Base-by-base conservation (phyloP, 2,888 invertebrate genomes). In the Poecilus cupreus region DNA sequence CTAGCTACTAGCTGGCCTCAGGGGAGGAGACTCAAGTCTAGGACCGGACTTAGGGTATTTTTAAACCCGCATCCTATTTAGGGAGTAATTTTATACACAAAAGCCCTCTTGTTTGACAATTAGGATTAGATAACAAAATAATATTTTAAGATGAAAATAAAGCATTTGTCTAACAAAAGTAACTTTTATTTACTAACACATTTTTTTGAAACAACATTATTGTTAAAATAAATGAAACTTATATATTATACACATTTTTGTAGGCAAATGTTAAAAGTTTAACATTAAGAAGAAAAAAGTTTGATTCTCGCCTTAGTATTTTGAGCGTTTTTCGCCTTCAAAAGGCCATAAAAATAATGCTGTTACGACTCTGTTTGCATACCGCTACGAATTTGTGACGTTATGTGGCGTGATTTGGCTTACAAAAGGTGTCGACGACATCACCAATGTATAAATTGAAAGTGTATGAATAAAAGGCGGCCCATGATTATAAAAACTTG, bases 331-430 rank as follows among this genome's bases (percentile, higher is more conserved):
- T 11, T 43, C 3, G 10, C 43, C 1, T 11, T 3, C 43, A 43
- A n/a, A 1, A 43, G 13, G 39, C 3, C 2, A n/a, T 13, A n/a
- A 43, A 68, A 6, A 68, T 68, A 39, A 39, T 10, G 10, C 24
- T n/a, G 13, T 11, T 75, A n/a, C 75, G 13, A 24, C 20, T 16
- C 80, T 80, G 80, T 57, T 22, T 3, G 20, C 70, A 57, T 57
- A 72, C 70, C 32, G 54, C 80, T 72, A 80, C 49, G n/a, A 77
- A 77, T 60, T 77, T 60, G 72, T 80, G 80, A 80, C 80, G 80
- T 80, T 54, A 32, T 54, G 24, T 80, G 72, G 80, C 80, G 80
- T 80, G 80, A 80, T 80, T 80, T 80, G 72, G 54, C 51, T n/a
- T 80, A 70, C 70, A 70, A 80, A 80, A 80, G 80, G 80, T 80